phyloP scores from a whole-genome alignment of 2,888 invertebrate species.

The Cephalotes varians region DNA sequence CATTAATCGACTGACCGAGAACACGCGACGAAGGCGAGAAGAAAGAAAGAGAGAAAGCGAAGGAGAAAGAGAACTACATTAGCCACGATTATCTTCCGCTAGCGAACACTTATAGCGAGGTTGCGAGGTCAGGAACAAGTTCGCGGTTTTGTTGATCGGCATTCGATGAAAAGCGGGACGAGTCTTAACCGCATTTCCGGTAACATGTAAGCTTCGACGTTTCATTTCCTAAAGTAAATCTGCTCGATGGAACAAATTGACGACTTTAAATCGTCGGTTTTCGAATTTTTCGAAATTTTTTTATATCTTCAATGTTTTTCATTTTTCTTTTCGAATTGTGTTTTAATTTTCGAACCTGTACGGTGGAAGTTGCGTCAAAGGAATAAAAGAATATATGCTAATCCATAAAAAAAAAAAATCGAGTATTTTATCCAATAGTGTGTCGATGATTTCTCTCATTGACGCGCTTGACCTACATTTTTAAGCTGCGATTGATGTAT shows the following conservation, averaged over 20 bases:
- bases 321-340: neutral
- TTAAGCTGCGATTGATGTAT: slow-evolving; percentile 22
- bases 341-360: neutral
- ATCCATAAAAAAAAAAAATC: neutral
- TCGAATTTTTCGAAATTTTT: neutral
- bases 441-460: slow-evolving; percentile 32
- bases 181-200: slow-evolving; percentile 20
- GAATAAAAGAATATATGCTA: neutral
- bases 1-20: slow-evolving; percentile 59
- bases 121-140: slow-evolving; percentile 69
- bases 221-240: neutral
- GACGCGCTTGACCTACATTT: slow-evolving; percentile 29
- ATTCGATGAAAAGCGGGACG: slow-evolving; percentile 12
- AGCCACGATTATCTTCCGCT: slow-evolving; percentile 66
- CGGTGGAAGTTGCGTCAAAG: neutral
- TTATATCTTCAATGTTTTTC: neutral
- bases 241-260: neutral
- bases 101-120: slow-evolving; percentile 65
- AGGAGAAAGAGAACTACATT: slow-evolving; percentile 27
- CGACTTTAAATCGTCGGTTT: neutral
- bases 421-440: neutral
- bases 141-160: slow-evolving; percentile 43
- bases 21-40: neutral
- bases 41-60: neutral
- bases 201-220: neutral